A percentile compares a stretch with the other conserved stretches of the same genome.
Evolutionary conservation across 2,797 vertebrate genomes (phyloP).

Genomic region (Lagorchestes hirsutus): DNA sequence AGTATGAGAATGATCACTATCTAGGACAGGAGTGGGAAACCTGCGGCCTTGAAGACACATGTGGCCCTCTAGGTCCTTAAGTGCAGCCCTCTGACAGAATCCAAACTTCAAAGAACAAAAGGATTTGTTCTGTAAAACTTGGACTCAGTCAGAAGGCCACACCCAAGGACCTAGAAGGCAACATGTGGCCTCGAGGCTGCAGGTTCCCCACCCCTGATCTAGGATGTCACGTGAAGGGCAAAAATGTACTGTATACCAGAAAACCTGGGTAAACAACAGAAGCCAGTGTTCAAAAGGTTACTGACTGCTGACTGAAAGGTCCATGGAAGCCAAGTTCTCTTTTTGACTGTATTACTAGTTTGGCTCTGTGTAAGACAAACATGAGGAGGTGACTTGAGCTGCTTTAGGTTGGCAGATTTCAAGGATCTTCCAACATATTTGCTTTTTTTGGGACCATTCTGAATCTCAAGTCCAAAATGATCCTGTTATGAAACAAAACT

Average conservation of each 20-base stretch:
- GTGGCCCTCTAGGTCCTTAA: no score
- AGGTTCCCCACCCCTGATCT: no score
- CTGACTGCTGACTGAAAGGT: background rate
- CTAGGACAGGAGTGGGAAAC: background rate
- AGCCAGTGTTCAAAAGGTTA: background rate
- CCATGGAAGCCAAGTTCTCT: background rate
- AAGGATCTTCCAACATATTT: conserved; percentile 6
- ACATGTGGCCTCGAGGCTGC: no score
- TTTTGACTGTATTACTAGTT: background rate
- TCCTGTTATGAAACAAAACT: conserved; percentile 36
- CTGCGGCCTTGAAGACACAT: no score
- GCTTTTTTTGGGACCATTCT: background rate
- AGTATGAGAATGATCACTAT: background rate
- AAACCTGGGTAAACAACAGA: conserved; percentile 26
- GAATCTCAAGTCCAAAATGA: conserved; percentile 25
- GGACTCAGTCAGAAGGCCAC: no score
- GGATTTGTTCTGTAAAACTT: no score
- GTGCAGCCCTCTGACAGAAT: no score
- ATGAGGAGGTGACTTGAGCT: accelerated
- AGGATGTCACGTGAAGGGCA: background rate
- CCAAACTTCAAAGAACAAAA: no score
- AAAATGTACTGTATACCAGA: background rate
- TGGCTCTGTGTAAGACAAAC: accelerated
- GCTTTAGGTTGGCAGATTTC: background rate
- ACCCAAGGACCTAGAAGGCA: no score